Conservation (phyloP, 2,888 invertebrate genomes). For the Tenthredo amoena region DNA sequence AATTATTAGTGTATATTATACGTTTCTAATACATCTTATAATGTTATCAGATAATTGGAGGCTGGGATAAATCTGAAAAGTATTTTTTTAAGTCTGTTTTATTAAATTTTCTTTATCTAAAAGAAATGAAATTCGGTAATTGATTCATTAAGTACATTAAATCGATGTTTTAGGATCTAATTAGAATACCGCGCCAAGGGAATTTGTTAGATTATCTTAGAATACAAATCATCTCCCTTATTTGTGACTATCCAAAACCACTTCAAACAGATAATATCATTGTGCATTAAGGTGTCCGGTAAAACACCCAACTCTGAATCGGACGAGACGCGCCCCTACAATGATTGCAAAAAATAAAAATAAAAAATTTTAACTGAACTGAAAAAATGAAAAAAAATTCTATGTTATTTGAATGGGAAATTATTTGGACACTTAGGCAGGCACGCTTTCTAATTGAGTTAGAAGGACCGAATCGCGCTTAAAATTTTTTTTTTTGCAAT, state of each 20-base stretch:
- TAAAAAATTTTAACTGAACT: too few relatives aligned
- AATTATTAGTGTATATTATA: not conserved
- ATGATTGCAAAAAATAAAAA: too few relatives aligned
- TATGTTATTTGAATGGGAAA: too few relatives aligned
- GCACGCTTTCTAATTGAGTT: too few relatives aligned
- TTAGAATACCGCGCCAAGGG: conserved; percentile 6
- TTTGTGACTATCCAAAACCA: not conserved
- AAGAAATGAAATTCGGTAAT: not conserved
- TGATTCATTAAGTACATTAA: not conserved
- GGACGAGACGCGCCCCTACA: too few relatives aligned
- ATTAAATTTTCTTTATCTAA: not conserved
- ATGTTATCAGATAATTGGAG: not conserved
- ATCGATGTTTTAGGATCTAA: not conserved
- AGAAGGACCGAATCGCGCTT: too few relatives aligned
- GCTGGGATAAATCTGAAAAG: not conserved
- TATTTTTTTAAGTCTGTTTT: not conserved
- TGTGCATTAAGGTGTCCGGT: too few relatives aligned
- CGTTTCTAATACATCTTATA: not conserved
- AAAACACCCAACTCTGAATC: too few relatives aligned
- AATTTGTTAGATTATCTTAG: not conserved
- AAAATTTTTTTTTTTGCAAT: too few relatives aligned
- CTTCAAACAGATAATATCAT: not conserved
- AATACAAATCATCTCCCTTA: not conserved
- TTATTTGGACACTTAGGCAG: too few relatives aligned
- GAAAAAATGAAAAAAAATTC: too few relatives aligned